A percentile compares a stretch with the other conserved stretches of the same genome.
These are phyloP conservation scores for Cyanocitta stelleri DNA, from an alignment of 2,113 vertebrate species.

Conservation along the genomic window DNA sequence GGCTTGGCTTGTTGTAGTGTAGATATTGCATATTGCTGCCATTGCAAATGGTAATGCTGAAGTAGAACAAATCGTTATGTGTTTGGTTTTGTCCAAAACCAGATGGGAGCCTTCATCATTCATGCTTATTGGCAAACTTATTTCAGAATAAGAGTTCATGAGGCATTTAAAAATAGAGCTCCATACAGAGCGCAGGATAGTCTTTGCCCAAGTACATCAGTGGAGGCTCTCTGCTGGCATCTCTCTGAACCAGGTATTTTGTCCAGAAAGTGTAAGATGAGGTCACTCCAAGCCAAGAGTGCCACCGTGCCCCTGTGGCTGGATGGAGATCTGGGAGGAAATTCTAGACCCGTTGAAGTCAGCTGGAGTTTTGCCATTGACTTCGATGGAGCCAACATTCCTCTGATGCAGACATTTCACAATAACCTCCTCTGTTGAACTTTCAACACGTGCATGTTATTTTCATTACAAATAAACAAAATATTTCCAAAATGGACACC, in stretches of 20 bases:
- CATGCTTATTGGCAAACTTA: background rate
- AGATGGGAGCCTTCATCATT: background rate
- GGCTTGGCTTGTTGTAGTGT: background rate
- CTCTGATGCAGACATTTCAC: slow-evolving; percentile 19
- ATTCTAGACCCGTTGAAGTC: background rate
- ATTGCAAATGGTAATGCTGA: background rate
- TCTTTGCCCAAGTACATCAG: background rate
- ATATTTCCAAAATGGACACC: background rate
- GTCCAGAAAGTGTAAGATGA: background rate
- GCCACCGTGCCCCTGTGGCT: background rate
- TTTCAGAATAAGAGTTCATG: background rate
- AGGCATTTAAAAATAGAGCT: background rate
- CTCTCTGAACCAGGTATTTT: background rate
- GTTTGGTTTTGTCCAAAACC: background rate
- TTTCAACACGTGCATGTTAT: background rate
- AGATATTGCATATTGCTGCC: background rate
- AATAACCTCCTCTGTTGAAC: slow-evolving; percentile 11
- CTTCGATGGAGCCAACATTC: background rate
- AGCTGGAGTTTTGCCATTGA: slow-evolving; percentile 21
- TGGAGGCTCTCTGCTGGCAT: background rate
- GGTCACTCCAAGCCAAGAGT: background rate
- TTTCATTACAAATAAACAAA: slow-evolving; percentile 50
- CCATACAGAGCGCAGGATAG: background rate
- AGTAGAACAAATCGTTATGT: background rate
- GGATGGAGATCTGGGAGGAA: background rate